Base-by-base conservation (phyloP, 2,797 vertebrate genomes). In the Helicolenus hilgendorfi region DNA sequence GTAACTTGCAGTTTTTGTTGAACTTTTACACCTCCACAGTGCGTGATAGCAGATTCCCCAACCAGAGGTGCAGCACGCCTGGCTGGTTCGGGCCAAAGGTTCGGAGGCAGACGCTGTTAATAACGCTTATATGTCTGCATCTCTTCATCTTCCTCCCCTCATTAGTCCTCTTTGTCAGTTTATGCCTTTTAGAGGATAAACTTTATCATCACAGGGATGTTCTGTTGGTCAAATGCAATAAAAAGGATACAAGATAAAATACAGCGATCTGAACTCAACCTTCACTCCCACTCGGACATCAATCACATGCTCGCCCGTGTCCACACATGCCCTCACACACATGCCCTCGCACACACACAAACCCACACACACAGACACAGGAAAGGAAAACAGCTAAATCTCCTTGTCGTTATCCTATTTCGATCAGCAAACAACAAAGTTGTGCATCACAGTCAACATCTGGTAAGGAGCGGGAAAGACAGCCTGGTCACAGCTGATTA, bases 211-310 rank as follows among this genome's bases (percentile, higher is more conserved):
- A 82, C 35, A 49, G 84, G 89, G 75, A 79, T 72, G 85, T 81
- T 84, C 36, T 84, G 72, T 72, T 84, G 88, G 81, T 91, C 79
- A 89, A 90, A 86, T 59, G 87, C 88, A 87, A 88, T 91, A 79
- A 89, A 89, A 84, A 85, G 69, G 70, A 87, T 80, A 89, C 77
- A 72, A 64, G 24, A 82, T 92, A 85, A 94, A 90, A 92, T 83
- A 83, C 86, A 83, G 71, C 49, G 79, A 77, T 85, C 70, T 74
- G 67, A 89, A 89, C 41, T 78, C 79, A 70, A 36, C 71, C 80
- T 62, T 69, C 26, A 81, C 85, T 86, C 83, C 88, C 70, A 89
- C 75, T 82, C 24, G 1, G 36, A 75, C 77, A 92, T 93, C 85
- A 90, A 78, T 89, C 87, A 87, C 70, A 83, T 1, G 55, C 59